Base-by-base conservation (phyloP, 2,888 invertebrate genomes). In the Tryphoninae sp. region DNA sequence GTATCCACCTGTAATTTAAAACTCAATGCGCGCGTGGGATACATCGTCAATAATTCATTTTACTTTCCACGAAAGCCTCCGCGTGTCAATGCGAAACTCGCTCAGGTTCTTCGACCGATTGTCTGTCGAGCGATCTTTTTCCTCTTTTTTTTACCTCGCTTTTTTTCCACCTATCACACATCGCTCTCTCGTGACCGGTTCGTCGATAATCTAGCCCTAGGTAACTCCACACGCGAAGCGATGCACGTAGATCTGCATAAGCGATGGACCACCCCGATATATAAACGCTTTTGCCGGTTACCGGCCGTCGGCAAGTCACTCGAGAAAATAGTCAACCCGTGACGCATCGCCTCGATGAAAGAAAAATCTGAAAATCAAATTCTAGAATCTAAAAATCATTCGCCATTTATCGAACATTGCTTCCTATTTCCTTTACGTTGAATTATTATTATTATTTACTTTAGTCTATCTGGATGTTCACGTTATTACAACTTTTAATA, bases 31-130 rank as follows among this genome's bases (percentile, higher is more conserved):
- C 33, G 33, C 33, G 13, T 64, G 67, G 76, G 55, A 83, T 77
- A 81, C 40, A 67, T 78, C 73, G 64, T 84, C 80, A 84, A 84
- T 84, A 80, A 83, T 82, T 81, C 82, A 83, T 83, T 81, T 83
- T 82, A 59, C 71, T 78, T 83, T 80, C 78, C 65, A 58, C 51
- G 74, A 77, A 78, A 77, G 81, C 62, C 59, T 53, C 71, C 51
- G 55, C 73, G 78, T 74, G 78, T 62, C 23, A 62, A 68, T 51
- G 78, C 55, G 42, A 64, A 64, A 58, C 55, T 58, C 73, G 49
- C 49, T 64, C 62, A 22, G 42, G 49, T 26, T 53, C 58, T 58
- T 58, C 72, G 55, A 51, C 73, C 64, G 55, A 49, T 69, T 64
- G 69, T 78, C 49, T 53, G 16, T 51, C 58, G 49, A 58, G 19